These are phyloP conservation scores for Chloebia gouldiae DNA, from an alignment of 2,113 vertebrate genomes.

Conservation along the genomic window DNA sequence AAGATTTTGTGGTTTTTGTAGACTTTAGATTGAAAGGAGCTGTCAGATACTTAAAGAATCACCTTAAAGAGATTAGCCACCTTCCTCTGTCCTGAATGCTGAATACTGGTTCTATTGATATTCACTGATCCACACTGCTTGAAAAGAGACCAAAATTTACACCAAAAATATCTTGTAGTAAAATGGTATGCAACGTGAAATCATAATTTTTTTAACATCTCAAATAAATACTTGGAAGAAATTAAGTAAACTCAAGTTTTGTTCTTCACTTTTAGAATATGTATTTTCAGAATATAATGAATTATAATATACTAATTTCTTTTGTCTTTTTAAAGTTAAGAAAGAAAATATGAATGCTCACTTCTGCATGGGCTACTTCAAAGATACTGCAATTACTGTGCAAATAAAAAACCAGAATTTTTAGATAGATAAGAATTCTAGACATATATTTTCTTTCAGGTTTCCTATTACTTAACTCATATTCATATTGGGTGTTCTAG, in stretches of 20 bases:
- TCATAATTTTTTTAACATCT: neutral
- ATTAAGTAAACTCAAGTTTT: neutral
- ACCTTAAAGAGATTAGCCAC: neutral
- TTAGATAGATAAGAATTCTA: neutral
- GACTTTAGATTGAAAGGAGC: neutral
- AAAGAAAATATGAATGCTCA: neutral
- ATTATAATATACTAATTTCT: neutral
- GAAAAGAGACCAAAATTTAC: neutral
- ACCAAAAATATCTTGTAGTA: neutral
- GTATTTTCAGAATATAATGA: neutral
- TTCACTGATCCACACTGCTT: neutral
- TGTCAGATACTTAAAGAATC: neutral
- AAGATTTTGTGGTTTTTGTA: neutral
- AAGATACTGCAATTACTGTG: neutral
- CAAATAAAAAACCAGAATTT: neutral
- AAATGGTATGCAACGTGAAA: neutral
- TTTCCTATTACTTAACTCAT: neutral
- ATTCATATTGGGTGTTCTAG: neutral
- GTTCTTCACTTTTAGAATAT: neutral
- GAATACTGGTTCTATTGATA: neutral
- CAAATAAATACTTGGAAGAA: neutral
- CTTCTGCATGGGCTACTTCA: neutral
- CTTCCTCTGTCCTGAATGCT: neutral
- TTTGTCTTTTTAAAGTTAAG: neutral
- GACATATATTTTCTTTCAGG: neutral